These are phyloP conservation scores for Eleginops maclovinus DNA, from an alignment of 2,113 vertebrate species.

Conservation along the genomic window DNA sequence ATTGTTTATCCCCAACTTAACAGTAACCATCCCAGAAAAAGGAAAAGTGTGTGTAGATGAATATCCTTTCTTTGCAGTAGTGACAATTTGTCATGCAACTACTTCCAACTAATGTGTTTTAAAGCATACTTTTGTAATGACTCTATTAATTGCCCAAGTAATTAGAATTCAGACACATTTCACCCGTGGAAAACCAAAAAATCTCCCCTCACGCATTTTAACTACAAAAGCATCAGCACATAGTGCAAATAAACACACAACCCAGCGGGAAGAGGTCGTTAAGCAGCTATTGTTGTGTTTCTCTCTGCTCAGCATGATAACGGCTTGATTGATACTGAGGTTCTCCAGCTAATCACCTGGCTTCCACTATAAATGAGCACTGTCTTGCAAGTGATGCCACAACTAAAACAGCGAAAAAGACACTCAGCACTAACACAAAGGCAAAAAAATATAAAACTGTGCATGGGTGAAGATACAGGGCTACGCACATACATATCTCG, in stretches of 20 bases:
- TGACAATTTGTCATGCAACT: constrained; percentile 21
- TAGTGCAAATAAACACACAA: constrained; percentile 9
- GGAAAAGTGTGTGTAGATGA: not conserved
- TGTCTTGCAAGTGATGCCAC: constrained; percentile 45
- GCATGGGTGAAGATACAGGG: constrained; percentile 20
- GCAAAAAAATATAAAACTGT: constrained; percentile 33
- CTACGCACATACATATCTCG: not conserved
- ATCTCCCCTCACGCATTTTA: constrained; percentile 17
- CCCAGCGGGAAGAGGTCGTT: constrained; percentile 49
- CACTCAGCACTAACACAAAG: constrained; percentile 23
- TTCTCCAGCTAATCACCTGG: constrained; percentile 63
- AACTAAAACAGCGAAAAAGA: constrained; percentile 21
- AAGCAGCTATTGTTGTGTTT: constrained; percentile 67
- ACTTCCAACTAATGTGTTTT: constrained; percentile 43
- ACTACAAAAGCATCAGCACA: constrained; percentile 20
- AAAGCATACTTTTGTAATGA: constrained; percentile 41
- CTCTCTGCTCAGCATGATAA: constrained; percentile 76
- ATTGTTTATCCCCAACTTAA: constrained; percentile 7
- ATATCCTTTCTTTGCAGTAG: not conserved
- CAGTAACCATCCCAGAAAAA: not conserved
- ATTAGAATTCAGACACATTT: constrained; percentile 34
- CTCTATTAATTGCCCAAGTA: constrained; percentile 42
- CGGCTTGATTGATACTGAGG: constrained; percentile 71
- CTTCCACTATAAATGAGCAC: constrained; percentile 31
- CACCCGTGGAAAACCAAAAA: constrained; percentile 31